These are phyloP conservation scores for Drosophila tanythrix DNA, from an alignment of 2,888 invertebrate species.

Conservation along the genomic window DNA sequence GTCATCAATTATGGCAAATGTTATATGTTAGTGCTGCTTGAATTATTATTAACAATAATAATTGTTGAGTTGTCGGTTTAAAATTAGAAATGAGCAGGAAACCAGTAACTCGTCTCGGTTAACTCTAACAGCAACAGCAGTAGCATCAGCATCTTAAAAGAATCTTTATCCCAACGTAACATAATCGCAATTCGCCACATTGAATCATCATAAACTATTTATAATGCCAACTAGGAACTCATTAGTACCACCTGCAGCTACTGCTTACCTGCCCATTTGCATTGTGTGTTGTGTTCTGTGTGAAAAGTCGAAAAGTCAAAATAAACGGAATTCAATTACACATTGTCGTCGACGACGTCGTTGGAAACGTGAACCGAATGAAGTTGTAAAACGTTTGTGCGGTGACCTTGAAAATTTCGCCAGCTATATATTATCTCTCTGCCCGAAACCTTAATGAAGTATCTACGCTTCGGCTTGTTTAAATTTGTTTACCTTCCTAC, in stretches of 20 bases:
- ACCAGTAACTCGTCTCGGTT: constrained; percentile 55
- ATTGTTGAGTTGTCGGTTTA: constrained; percentile 69
- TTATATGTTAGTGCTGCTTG: constrained; percentile 58
- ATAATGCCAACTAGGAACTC: constrained; percentile 69
- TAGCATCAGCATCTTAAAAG: constrained; percentile 26
- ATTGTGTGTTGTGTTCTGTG: constrained; percentile 58
- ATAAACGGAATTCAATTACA: constrained; percentile 74
- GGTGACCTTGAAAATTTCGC: constrained; percentile 65
- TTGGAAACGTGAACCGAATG: constrained; percentile 47
- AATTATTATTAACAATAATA: constrained; percentile 73
- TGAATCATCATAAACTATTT: constrained; percentile 66
- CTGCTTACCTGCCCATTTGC: constrained; percentile 50
- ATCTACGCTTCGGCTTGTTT: constrained; percentile 32
- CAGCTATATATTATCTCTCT: constrained; percentile 30
- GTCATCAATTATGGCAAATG: constrained; percentile 54
- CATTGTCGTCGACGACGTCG: constrained; percentile 13
- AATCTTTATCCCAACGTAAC: constrained; percentile 20
- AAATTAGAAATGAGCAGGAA: constrained; percentile 79
- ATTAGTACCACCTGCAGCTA: constrained; percentile 63
- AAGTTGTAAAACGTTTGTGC: constrained; percentile 69
- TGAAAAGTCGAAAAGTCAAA: constrained; percentile 80
- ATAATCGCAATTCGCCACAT: constrained; percentile 36
- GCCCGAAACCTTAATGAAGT: constrained; percentile 58
- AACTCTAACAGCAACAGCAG: constrained; percentile 29
- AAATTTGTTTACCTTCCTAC: constrained; percentile 35